Conservation (phyloP, 1,140 invertebrate genomes). For the Parapsyche elsis region DNA sequence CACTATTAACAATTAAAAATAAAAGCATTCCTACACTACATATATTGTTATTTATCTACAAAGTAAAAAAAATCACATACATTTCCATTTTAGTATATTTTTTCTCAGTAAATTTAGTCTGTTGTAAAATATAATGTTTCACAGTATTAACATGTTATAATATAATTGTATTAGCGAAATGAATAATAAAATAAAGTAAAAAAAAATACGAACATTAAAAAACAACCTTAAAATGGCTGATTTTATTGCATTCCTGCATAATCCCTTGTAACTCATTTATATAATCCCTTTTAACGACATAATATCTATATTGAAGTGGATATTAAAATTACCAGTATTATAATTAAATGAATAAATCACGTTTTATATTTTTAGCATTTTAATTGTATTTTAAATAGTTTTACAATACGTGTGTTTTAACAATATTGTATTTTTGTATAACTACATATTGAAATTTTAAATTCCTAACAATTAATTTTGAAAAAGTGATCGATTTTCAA, state of each 20-base stretch:
- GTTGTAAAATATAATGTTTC: too few species aligned
- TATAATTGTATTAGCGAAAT: neutral
- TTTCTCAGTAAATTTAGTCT: too few species aligned
- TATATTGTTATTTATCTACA: too few species aligned
- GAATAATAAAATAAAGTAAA: too few species aligned
- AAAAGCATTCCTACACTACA: neutral
- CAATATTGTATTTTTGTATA: neutral
- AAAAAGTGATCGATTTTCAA: too few species aligned
- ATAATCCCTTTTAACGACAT: neutral
- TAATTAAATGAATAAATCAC: neutral
- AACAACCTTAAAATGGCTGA: neutral
- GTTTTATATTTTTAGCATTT: neutral
- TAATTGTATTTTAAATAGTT: neutral
- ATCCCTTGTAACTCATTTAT: neutral
- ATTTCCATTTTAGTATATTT: too few species aligned
- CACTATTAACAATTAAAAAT: neutral
- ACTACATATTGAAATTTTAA: neutral
- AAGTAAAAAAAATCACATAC: too few species aligned
- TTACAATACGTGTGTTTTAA: neutral
- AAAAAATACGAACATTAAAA: conserved; percentile 24
- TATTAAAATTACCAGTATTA: neutral
- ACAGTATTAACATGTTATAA: too few species aligned
- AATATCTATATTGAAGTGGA: neutral
- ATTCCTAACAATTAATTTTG: neutral
- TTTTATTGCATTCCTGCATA: neutral